Base-by-base conservation (phyloP, 2,113 vertebrate genomes). In the Apteryx owenii region DNA sequence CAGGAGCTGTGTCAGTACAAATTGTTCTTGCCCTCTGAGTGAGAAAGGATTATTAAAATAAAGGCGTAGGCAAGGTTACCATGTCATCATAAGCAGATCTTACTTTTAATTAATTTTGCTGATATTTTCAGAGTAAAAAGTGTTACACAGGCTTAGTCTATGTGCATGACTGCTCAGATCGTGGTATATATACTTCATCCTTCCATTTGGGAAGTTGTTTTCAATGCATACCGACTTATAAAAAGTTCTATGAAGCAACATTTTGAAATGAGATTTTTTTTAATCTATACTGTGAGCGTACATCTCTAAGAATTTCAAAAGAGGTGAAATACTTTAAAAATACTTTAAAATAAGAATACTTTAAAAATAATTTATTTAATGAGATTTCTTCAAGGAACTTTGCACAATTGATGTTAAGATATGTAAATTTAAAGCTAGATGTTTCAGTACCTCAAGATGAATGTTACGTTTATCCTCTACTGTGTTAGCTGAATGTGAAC, bases 41-140 rank as follows among this genome's bases (percentile, higher is more conserved):
- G 69, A 89, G 58, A 36, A 16, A 77, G 60, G 66, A 64, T 66
- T 58, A 56, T 61, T 81, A 93, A 88, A 50, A 58, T 54, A 48
- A 78, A 85, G 71, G 26, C 29, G 68, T 38, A 54, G 70, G 16
- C 44, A 56, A 56, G 56, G 31, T 71, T 70, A 68, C 10, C 7
- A 9, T 75, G 5, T 40, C 20, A 31, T 61, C 28, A 84, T 56
- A 65, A 68, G 12, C 36, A 91, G 70, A 18, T 70, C 31, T 48
- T 51, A 54, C 56, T 91, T 96, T 64, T 28, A 61, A 88, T 96
- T 92, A 76, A 29, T 94, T 84, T 73, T 76, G 17, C 48, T 61
- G 17, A 18, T 95, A 36, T 95, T 95, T 70, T 77, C 85, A 72
- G 44, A 84, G 28, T 53, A 61, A 69, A 38, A 86, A 73, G n/a